Percentiles rank a stretch among this genome's conserved stretches.
Evolutionary conservation across 2,113 vertebrate genomes (phyloP).

Genomic region (Syngnathoides biaculeatus): DNA sequence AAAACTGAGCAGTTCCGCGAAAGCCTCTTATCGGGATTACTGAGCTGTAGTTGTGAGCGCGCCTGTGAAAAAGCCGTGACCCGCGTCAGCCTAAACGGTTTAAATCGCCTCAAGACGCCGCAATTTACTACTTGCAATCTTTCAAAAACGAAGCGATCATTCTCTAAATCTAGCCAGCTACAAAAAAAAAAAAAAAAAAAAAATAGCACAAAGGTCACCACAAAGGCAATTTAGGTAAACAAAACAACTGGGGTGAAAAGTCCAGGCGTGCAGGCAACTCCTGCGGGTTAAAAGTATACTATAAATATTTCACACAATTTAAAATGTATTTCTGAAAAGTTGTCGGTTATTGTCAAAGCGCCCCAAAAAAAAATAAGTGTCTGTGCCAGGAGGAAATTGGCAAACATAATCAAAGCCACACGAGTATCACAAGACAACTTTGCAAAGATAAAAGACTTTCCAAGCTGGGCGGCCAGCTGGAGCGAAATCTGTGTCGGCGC

Average conservation of each 20-base stretch:
- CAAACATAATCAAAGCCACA: not conserved
- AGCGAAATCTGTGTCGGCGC: not conserved
- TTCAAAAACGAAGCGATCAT: not conserved
- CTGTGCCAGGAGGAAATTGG: not conserved
- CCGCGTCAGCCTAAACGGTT: not conserved
- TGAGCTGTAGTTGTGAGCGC: conserved; percentile 53
- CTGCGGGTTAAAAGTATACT: not conserved
- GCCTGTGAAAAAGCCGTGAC: conserved; percentile 14
- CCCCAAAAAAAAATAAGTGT: not conserved
- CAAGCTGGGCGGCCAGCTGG: not conserved
- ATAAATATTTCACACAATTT: not conserved
- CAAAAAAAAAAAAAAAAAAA: too few species aligned
- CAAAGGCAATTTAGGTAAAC: too few species aligned
- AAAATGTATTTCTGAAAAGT: not conserved
- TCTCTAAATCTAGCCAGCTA: not conserved
- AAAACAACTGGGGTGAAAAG: too few species aligned
- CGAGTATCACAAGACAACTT: not conserved
- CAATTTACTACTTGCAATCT: conserved; percentile 1
- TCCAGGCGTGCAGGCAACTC: not conserved
- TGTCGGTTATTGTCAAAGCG: not conserved
- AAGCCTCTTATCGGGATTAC: conserved; percentile 69
- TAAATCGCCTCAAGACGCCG: conserved; percentile 3
- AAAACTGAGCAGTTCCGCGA: conserved; percentile 49
- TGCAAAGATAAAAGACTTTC: not conserved
- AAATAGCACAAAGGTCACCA: too few species aligned